Conservation (phyloP, 2,888 invertebrate species). For the Lepidonotus clava region DNA sequence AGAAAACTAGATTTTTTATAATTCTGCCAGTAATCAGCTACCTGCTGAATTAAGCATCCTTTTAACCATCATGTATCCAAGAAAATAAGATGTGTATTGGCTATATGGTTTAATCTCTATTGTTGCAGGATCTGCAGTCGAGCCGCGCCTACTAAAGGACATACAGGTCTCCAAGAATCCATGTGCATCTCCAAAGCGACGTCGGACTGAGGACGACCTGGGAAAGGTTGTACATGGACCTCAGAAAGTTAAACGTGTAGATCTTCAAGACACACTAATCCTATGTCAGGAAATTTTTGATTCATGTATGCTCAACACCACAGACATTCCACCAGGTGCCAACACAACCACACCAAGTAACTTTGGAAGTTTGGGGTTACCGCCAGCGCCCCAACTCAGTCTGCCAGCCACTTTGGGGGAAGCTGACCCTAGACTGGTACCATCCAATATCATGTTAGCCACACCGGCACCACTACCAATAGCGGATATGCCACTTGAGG, state of each 20-base stretch:
- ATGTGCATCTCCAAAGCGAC: background rate
- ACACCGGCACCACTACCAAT: background rate
- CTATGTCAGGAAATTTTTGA: background rate
- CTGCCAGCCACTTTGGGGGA: background rate
- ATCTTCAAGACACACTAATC: background rate
- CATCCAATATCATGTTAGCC: background rate
- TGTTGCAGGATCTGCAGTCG: no score
- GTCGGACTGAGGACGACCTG: background rate
- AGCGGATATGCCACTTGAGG: background rate
- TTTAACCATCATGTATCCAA: no score
- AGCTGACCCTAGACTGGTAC: background rate
- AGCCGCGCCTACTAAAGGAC: no score
- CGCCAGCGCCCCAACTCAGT: background rate
- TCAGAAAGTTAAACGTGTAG: background rate
- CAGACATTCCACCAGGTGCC: background rate
- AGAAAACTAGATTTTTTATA: no score
- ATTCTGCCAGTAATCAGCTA: no score
- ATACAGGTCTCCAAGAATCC: background rate
- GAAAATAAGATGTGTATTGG: no score
- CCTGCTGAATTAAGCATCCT: no score
- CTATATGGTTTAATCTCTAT: no score
- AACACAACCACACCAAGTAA: background rate
- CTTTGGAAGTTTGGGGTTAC: background rate
- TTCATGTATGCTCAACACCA: background rate
- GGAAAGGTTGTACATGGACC: background rate